These are phyloP conservation scores for Brachionus asplanchnoidis DNA, from an alignment of 1,140 invertebrate species.

Conservation along the genomic window DNA sequence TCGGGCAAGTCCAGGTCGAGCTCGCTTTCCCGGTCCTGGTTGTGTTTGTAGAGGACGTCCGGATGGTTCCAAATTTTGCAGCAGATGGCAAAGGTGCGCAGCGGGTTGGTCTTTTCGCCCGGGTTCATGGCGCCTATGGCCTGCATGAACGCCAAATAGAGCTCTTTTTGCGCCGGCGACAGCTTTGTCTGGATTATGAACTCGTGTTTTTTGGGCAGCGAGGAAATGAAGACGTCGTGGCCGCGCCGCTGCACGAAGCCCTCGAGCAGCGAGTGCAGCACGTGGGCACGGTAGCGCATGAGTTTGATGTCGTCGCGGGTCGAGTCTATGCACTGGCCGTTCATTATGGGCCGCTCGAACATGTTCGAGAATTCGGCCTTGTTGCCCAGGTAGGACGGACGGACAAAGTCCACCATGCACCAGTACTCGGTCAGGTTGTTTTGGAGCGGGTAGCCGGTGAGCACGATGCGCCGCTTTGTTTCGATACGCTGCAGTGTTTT, in stretches of 20 bases:
- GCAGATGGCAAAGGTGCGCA: conserved; percentile 91
- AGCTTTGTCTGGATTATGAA: conserved; percentile 13
- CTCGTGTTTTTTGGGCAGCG: conserved; percentile 31
- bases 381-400: conserved; percentile 83
- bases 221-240: conserved; percentile 11
- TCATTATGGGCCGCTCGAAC: conserved; percentile 67
- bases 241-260: conserved; percentile 70
- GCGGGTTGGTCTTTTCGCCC: conserved; percentile 80
- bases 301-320: conserved; percentile 76
- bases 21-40: conserved; percentile 67
- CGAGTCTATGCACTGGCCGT: conserved; percentile 89
- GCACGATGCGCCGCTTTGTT: conserved; percentile 73
- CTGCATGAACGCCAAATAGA: conserved; percentile 85
- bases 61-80: conserved; percentile 99
- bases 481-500: conserved; percentile 67
- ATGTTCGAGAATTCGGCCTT: conserved; percentile 79
- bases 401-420: conserved; percentile 93
- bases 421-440: conserved; percentile 81
- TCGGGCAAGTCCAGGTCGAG: conserved; percentile 63
- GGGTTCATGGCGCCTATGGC: conserved; percentile 73
- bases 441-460: conserved; percentile 90
- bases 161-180: conserved; percentile 53
- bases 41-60: conserved; percentile 85
- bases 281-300: conserved; percentile 88
- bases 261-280: conserved; percentile 83